These are phyloP conservation scores for Calidris pygmaea DNA, from an alignment of 2,113 vertebrate species.

Conservation along the genomic window DNA sequence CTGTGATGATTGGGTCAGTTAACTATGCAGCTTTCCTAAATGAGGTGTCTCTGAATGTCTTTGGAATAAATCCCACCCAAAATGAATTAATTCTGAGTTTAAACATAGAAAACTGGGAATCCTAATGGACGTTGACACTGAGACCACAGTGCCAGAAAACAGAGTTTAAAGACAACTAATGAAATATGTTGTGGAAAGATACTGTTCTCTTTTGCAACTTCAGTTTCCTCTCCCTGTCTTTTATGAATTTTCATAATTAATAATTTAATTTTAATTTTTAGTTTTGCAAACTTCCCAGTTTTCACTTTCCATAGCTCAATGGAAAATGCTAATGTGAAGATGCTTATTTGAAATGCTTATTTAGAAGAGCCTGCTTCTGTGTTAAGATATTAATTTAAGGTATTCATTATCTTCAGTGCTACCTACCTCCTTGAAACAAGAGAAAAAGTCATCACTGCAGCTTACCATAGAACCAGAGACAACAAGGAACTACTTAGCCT, in stretches of 20 bases:
- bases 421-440: not conserved
- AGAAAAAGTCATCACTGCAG: not conserved
- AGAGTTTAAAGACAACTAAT: not conserved
- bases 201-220: not conserved
- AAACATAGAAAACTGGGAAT: not conserved
- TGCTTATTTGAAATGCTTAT: not conserved
- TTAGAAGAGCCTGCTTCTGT: not conserved
- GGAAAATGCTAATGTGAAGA: not conserved
- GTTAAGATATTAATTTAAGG: not conserved
- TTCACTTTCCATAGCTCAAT: not conserved
- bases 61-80: not conserved
- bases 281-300: not conserved
- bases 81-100: not conserved
- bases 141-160: not conserved
- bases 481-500: not conserved
- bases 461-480: not conserved
- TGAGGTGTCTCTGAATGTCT: not conserved
- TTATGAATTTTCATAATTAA: not conserved
- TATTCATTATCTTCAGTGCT: not conserved
- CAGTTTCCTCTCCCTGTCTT: not conserved
- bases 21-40: not conserved
- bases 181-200: not conserved
- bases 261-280: not conserved
- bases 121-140: not conserved
- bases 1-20: not conserved